A percentile compares a stretch with the other conserved stretches of the same genome.
phyloP scores from a whole-genome alignment of 2,888 invertebrate species.

The Microchrysa polita region DNA sequence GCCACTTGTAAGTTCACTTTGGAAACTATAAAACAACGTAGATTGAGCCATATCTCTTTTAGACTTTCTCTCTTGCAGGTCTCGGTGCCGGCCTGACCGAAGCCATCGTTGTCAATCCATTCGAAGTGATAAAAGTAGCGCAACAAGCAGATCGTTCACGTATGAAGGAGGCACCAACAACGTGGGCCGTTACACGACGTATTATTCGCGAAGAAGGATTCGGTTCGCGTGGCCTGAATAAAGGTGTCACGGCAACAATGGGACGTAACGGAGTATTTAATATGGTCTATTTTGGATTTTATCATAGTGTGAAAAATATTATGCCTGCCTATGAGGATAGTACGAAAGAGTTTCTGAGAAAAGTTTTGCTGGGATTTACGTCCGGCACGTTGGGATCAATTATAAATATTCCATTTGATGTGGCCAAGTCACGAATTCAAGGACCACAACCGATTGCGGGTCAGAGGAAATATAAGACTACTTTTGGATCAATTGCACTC shows the following conservation, averaged over 20 bases:
- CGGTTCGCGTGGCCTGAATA: constrained; percentile 82
- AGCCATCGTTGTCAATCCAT: constrained; percentile 90
- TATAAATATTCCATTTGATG: constrained; percentile 94
- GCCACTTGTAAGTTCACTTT: constrained; percentile 71
- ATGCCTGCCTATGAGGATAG: constrained; percentile 76
- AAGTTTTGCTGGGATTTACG: constrained; percentile 84
- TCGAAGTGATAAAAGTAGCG: constrained; percentile 95
- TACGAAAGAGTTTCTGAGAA: constrained; percentile 75
- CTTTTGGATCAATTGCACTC: constrained; percentile 75
- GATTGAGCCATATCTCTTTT: constrained; percentile 58
- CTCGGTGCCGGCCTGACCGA: constrained; percentile 91
- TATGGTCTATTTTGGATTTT: constrained; percentile 94
- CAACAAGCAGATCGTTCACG: constrained; percentile 77
- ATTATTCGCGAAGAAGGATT: constrained; percentile 81
- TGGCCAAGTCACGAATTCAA: constrained; percentile 94
- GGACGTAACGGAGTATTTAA: constrained; percentile 92
- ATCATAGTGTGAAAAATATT: constrained; percentile 86
- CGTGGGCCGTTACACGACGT: constrained; percentile 80
- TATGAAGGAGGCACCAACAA: constrained; percentile 74
- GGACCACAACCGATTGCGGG: constrained; percentile 84
- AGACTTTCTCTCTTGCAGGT: constrained; percentile 91
- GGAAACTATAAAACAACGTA: constrained; percentile 43
- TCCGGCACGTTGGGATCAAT: constrained; percentile 89
- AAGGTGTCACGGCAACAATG: constrained; percentile 89
- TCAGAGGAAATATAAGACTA: constrained; percentile 80